Evolutionary conservation across 2,797 vertebrate species (phyloP).

Genomic region (Sebastes kiyomatsui): DNA sequence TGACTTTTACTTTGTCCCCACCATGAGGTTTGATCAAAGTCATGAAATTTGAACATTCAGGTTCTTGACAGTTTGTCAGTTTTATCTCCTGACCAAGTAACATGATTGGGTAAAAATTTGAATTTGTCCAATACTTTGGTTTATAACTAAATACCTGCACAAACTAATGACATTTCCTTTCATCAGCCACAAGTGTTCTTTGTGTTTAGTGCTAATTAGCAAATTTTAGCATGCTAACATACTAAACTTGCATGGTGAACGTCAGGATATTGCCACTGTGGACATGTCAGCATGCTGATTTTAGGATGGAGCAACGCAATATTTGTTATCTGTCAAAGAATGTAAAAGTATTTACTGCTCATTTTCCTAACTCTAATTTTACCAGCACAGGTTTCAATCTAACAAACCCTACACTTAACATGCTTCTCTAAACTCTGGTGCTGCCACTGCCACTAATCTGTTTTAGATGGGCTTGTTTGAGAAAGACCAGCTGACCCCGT

Average conservation of each 20-base stretch:
- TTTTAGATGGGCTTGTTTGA: conserved; percentile 60
- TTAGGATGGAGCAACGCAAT: not conserved
- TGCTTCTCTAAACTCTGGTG: not conserved
- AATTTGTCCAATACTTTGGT: not conserved
- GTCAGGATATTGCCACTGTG: not conserved
- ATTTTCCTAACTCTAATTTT: not conserved
- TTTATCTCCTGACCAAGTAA: not conserved
- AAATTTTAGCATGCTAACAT: not conserved
- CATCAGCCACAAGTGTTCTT: not conserved
- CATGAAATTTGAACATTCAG: not conserved
- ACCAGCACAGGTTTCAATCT: not conserved
- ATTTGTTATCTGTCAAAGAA: not conserved
- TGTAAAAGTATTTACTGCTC: not conserved
- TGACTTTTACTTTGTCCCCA: not conserved
- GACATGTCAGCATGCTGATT: not conserved
- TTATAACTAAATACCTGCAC: not conserved
- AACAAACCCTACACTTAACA: not conserved
- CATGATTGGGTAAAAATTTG: not conserved
- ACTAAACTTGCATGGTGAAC: not conserved
- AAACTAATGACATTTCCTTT: not conserved
- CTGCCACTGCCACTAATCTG: conserved; percentile 37
- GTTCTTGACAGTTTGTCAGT: not conserved
- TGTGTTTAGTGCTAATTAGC: not conserved
- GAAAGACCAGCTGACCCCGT: conserved; percentile 68
- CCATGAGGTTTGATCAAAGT: not conserved